Evolutionary conservation across 2,888 invertebrate genomes (phyloP).

Genomic region (Stenotaenia linearis): DNA sequence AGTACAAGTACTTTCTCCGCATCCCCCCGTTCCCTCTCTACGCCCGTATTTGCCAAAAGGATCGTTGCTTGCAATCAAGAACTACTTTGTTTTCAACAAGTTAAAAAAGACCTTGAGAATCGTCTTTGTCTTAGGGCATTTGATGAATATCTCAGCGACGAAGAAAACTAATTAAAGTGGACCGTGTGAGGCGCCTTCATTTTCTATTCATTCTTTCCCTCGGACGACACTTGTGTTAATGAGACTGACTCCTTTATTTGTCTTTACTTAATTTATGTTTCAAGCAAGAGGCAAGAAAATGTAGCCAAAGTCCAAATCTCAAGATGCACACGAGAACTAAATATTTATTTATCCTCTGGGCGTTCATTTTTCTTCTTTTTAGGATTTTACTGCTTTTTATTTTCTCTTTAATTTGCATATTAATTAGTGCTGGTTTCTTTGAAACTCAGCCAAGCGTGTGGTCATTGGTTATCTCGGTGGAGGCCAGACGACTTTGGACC

Average conservation of each 20-base stretch:
- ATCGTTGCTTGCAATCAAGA: not conserved
- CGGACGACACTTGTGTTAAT: not conserved
- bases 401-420: not conserved
- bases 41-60: not conserved
- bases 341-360: not conserved
- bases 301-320: not conserved
- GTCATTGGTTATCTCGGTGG: not conserved
- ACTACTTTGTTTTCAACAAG: not conserved
- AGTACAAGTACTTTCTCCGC: not conserved
- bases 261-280: not conserved
- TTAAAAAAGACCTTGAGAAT: not conserved
- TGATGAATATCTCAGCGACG: not conserved
- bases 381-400: no score
- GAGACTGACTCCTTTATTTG: not conserved
- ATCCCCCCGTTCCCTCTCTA: not conserved
- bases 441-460: not conserved
- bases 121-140: not conserved
- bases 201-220: not conserved
- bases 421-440: not conserved
- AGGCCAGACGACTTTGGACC: not conserved
- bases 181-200: not conserved
- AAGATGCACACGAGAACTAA: not conserved
- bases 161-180: not conserved
- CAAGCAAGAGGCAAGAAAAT: not conserved
- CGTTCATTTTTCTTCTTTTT: no score